These are phyloP conservation scores for Drosophila yooni DNA, from an alignment of 2,888 invertebrate species.

Conservation along the genomic window DNA sequence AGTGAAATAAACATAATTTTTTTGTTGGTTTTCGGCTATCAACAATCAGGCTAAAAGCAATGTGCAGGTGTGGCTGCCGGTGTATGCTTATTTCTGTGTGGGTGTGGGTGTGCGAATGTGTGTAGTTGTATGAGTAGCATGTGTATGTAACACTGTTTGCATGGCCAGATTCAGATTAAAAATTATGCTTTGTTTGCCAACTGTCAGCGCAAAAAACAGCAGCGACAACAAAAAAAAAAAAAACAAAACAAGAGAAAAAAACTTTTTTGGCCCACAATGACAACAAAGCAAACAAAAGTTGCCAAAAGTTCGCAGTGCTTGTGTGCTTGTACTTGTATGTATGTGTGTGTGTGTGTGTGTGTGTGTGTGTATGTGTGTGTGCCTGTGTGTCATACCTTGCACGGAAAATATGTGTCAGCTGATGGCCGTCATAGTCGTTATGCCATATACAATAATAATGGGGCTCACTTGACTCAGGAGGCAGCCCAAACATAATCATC, in stretches of 20 bases:
- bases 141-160: constrained; percentile 80
- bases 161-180: constrained; percentile 75
- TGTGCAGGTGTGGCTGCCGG: constrained; percentile 58
- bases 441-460: constrained; percentile 50
- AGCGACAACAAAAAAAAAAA: constrained; percentile 38
- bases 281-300: constrained; percentile 75
- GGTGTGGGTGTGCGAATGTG: constrained; percentile 23
- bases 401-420: constrained; percentile 70
- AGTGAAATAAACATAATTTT: constrained; percentile 68
- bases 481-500: constrained; percentile 62
- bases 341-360: constrained; percentile 1
- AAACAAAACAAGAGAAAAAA: constrained; percentile 33
- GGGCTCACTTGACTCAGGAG: constrained; percentile 25
- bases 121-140: constrained; percentile 56
- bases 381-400: constrained; percentile 58
- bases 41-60: constrained; percentile 77
- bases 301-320: constrained; percentile 41
- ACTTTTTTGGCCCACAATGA: constrained; percentile 64
- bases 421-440: constrained; percentile 57
- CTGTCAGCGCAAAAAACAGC: constrained; percentile 75
- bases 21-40: constrained; percentile 42
- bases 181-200: constrained; percentile 80
- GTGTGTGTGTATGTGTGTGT: constrained; percentile 8
- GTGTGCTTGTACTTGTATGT: neutral
- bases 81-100: constrained; percentile 20